Conservation (phyloP, 2,113 vertebrate species). For the Malurus melanocephalus region DNA sequence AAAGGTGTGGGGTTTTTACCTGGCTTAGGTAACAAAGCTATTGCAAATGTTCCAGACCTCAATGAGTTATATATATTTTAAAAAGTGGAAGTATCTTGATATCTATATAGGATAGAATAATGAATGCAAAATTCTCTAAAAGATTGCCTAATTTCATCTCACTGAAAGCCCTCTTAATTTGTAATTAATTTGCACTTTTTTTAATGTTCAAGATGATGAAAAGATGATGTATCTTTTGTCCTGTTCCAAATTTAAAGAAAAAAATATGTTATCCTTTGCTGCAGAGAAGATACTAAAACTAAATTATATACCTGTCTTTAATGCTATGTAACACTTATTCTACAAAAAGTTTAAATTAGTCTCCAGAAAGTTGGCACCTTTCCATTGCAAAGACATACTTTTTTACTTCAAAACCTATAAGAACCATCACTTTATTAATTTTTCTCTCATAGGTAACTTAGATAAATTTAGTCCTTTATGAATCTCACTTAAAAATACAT, state of each 20-base stretch:
- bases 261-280: not conserved
- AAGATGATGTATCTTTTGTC: not conserved
- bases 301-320: not conserved
- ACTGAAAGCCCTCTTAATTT: not conserved
- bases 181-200: not conserved
- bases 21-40: not conserved
- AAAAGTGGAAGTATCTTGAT: not conserved
- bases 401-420: conserved; percentile 6
- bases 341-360: conserved; percentile 3
- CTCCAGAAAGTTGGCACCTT: not conserved
- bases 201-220: not conserved
- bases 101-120: not conserved
- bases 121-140: not conserved
- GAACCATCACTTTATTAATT: not conserved
- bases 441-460: not conserved
- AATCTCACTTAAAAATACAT: conserved; percentile 20
- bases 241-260: not conserved
- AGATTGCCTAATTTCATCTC: not conserved
- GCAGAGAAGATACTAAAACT: not conserved
- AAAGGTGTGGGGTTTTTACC: not conserved
- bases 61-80: not conserved
- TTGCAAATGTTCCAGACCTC: not conserved
- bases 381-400: conserved; percentile 16
- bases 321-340: not conserved
- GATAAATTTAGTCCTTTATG: not conserved